Base-by-base conservation (phyloP, 1,140 invertebrate species). In the Philaenus spumarius region DNA sequence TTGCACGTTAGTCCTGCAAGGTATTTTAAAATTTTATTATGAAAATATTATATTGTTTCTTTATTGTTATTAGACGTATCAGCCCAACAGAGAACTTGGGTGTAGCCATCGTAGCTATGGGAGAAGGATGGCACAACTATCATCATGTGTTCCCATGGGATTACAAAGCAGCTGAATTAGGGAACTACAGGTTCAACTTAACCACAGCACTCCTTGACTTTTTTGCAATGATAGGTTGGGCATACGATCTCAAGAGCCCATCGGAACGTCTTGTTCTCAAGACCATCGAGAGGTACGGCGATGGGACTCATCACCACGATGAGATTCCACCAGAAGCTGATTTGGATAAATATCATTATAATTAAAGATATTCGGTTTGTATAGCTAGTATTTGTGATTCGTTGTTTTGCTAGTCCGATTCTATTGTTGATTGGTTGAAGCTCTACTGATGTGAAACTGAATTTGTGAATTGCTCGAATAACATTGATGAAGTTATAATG, bases 131-230 rank as follows among this genome's bases (percentile, higher is more conserved):
- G 76, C 85, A 89, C 69, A 89, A 89, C 71, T 90, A 87, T 69
- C 87, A 90, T 66, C 87, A 90, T 67, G 82, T 82, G 5, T 90
- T 90, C 71, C 87, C 87, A 0, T 91, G 90, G 82, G 95, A 97
- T 69, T 95, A 95, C 78, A 89, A 91, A 69, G 85, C 90, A 2
- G 80, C 88, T 5, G 90, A 93, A 69, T 75, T 91, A 0, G 89
- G 92, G 37, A 81, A 84, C 66, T 90, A 87, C 74, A 78, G 78
- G 12, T 72, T 85, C 14, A 97, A 97, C 68, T 75, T 86, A 39
- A 95, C 92, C 0, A 92, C 86, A 0, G 76, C 78, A 1, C 92
- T 95, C 69, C 93, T 96, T 61, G 90, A 96, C 65, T 80, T 89
- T 59, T 88, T 88, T 68, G 84, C 89, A 1, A 82, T 81, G 68